Base-by-base conservation (phyloP, 2,113 vertebrate species). In the Empidonax alnorum region DNA sequence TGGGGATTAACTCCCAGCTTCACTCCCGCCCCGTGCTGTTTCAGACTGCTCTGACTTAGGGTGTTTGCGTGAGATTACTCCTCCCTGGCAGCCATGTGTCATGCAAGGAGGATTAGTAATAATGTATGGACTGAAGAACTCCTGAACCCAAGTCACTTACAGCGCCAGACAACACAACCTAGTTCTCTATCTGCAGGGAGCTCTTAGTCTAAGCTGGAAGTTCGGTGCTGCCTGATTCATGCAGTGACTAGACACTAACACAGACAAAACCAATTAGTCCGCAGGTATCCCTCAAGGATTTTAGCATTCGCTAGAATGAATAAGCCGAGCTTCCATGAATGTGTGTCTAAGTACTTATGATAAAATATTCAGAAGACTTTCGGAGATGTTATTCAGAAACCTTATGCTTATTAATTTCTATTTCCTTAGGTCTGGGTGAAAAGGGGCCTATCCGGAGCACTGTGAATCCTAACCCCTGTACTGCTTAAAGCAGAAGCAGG, bases 121-220 rank as follows among this genome's bases (percentile, higher is more conserved):
- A 93, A 96, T 97, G 90, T 23, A 97, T 96, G 91, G 93, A 5
- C 84, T 91, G 84, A 59, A 96, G 94, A 96, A 94, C 94, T 97
- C 59, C 27, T 96, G 94, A 97, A 96, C 94, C 75, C 90, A 27
- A 87, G 71, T 24, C 49, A 69, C 87, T 95, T 46, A n/a, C 2
- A 3, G 46, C 0, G 44, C 87, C 93, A 96, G 91, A 96, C 78
- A 79, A 2, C 67, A 27, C 71, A 73, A 42, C 67, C 95, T 44
- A 12, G 63, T 63, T 90, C 75, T 53, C 6, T 56, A 31, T 52
- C 93, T 94, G 77, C 49, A 47, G 95, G 95, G 94, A 95, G 84
- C 87, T 88, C 58, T 93, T 72, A 52, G 90, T 6, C 91, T 46
- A 2, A 42, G 75, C 56, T 94, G 75, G 30, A 77, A 86, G 46